phyloP scores from a whole-genome alignment of 2,113 vertebrate genomes.

The Steatornis caripensis region DNA sequence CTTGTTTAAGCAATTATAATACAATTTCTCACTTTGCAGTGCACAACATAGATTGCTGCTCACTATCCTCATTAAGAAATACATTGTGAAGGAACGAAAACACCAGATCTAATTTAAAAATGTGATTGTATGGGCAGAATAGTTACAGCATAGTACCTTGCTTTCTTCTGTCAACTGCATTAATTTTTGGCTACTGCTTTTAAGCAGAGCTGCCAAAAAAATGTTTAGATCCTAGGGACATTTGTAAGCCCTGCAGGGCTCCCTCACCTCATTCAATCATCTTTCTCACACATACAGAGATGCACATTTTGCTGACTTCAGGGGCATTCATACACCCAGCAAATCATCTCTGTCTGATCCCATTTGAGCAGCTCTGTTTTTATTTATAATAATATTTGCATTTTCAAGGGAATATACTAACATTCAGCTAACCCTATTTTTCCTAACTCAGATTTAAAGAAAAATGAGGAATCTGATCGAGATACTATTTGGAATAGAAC shows the following conservation, averaged over 20 bases:
- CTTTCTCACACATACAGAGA: slow-evolving; percentile 18
- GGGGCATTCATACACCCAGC: slow-evolving; percentile 17
- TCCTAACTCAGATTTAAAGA: not conserved
- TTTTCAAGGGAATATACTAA: slow-evolving; percentile 4
- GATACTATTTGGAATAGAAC: not conserved
- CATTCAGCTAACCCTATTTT: slow-evolving; percentile 3
- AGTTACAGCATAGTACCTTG: not conserved
- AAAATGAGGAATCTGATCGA: not conserved
- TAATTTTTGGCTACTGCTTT: slow-evolving; percentile 36
- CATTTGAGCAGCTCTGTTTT: slow-evolving; percentile 27
- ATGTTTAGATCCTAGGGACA: slow-evolving; percentile 12
- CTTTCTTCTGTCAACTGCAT: not conserved
- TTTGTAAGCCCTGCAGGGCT: slow-evolving; percentile 48
- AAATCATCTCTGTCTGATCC: slow-evolving; percentile 53
- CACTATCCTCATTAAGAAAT: slow-evolving; percentile 5
- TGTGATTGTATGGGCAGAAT: not conserved
- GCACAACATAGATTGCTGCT: not conserved
- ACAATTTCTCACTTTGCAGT: not conserved
- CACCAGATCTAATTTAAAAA: not conserved
- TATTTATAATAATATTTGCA: slow-evolving; percentile 40
- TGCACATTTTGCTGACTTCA: slow-evolving; percentile 60
- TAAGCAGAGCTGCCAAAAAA: slow-evolving; percentile 50
- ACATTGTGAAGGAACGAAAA: slow-evolving; percentile 7
- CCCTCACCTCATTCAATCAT: slow-evolving; percentile 66
- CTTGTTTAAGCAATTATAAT: not conserved